phyloP scores from a whole-genome alignment of 2,888 invertebrate species.

The Acanthococcus lagerstroemiae region DNA sequence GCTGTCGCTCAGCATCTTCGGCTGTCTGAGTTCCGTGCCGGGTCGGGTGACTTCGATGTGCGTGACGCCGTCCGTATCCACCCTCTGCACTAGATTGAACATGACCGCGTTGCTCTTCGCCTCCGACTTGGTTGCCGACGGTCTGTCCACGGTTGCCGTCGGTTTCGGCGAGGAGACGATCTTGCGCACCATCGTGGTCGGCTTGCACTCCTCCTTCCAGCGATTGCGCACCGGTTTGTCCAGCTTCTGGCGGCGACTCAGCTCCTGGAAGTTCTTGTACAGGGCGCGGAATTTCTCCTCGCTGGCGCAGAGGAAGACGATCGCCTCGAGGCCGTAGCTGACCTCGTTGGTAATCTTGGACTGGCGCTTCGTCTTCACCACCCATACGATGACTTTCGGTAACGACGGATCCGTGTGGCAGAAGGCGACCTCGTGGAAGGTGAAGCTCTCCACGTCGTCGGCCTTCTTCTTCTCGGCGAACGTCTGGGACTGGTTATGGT shows the following conservation, averaged over 20 bases:
- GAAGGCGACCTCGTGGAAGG: conserved; percentile 39
- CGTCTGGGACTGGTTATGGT: conserved; percentile 1
- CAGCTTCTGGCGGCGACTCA: conserved; percentile 37
- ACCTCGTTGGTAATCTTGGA: conserved; percentile 15
- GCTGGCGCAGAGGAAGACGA: conserved; percentile 39
- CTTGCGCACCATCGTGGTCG: neutral
- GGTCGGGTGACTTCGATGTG: conserved; percentile 44
- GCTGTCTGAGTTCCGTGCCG: neutral
- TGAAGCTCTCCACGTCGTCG: conserved; percentile 34
- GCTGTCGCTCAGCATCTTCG: neutral
- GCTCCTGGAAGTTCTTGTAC: conserved; percentile 38
- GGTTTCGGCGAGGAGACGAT: neutral
- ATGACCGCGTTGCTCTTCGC: conserved; percentile 24
- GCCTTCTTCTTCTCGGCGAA: conserved; percentile 1
- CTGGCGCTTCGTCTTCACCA: conserved; percentile 36
- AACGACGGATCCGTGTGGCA: conserved; percentile 40
- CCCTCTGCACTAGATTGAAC: conserved; percentile 45
- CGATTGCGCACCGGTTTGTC: conserved; percentile 34
- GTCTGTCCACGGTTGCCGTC: neutral
- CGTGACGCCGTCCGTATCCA: conserved; percentile 46
- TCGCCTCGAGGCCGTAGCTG: conserved; percentile 37
- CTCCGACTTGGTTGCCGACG: neutral
- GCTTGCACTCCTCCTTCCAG: conserved; percentile 33
- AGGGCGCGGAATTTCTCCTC: conserved; percentile 38
- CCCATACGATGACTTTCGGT: conserved; percentile 40